phyloP scores from a whole-genome alignment of 92 coral and sea anemone genomes.

The Phenganax subtilis region DNA sequence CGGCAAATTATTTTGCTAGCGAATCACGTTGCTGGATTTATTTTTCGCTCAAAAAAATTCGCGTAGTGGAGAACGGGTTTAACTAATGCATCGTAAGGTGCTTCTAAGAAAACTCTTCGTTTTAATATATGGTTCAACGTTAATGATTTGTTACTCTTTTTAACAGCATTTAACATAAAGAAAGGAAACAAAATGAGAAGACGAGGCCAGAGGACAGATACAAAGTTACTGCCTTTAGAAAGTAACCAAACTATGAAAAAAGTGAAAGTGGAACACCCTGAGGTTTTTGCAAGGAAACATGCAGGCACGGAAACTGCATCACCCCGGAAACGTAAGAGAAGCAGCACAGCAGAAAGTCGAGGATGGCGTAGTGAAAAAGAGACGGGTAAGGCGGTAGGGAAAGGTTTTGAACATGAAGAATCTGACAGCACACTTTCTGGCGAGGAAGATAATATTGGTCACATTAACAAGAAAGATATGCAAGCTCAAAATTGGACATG shows the following conservation, averaged over 20 bases:
- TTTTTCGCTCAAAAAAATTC: too few species aligned
- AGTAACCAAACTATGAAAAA: slow-evolving; percentile 6
- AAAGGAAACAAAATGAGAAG: slow-evolving; percentile 32
- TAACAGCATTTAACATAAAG: neutral
- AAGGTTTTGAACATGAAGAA: slow-evolving; percentile 61
- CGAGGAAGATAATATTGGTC: slow-evolving; percentile 65
- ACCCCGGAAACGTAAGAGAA: slow-evolving; percentile 24
- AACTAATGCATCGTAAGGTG: too few species aligned
- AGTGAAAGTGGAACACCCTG: neutral
- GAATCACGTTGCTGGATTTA: too few species aligned
- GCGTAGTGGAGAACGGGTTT: too few species aligned
- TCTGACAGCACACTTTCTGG: slow-evolving; percentile 96
- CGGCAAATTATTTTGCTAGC: too few species aligned
- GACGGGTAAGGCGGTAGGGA: neutral
- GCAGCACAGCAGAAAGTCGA: neutral
- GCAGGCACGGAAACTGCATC: neutral
- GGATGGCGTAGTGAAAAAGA: neutral
- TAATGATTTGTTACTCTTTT: neutral
- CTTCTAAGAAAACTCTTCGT: too few species aligned
- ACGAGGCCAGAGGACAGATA: slow-evolving; percentile 38
- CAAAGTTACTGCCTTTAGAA: neutral
- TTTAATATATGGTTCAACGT: neutral
- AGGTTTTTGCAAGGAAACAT: neutral
- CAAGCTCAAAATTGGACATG: slow-evolving; percentile 33
- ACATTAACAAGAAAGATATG: slow-evolving; percentile 35